Conservation (phyloP, 37 sponge, comb jelly and placozoan genomes). For the Hexactinellida sp. region DNA sequence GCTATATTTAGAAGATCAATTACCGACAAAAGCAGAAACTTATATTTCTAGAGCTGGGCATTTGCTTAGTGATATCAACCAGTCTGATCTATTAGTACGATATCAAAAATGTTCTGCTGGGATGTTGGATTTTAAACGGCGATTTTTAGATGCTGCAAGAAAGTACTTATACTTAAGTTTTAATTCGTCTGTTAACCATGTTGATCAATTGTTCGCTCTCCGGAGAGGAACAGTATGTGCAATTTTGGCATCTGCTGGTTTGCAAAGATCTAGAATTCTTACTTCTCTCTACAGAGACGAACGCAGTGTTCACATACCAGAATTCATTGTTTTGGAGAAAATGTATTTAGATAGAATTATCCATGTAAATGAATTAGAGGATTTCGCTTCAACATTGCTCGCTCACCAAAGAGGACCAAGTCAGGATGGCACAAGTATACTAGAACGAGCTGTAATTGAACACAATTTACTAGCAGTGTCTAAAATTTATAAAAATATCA, state of each 20-base stretch:
- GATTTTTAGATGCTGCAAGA: constrained; percentile 84
- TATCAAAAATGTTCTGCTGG: constrained; percentile 74
- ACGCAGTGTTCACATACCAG: constrained; percentile 63
- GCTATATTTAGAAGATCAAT: constrained; percentile 66
- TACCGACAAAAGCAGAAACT: constrained; percentile 74
- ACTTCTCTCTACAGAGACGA: constrained; percentile 86
- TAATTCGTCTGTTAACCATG: constrained; percentile 53
- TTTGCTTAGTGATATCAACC: constrained; percentile 43
- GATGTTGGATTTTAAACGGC: constrained; percentile 75
- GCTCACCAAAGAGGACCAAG: constrained; percentile 78
- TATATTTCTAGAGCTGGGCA: constrained; percentile 81
- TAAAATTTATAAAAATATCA: constrained; percentile 87
- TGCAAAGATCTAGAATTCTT: constrained; percentile 68
- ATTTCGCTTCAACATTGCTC: constrained; percentile 58
- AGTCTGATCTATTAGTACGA: constrained; percentile 21
- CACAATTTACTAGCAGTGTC: constrained; percentile 93
- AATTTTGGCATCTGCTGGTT: constrained; percentile 52
- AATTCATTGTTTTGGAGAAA: constrained; percentile 65
- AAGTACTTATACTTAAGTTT: constrained; percentile 81
- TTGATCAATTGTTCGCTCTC: constrained; percentile 52
- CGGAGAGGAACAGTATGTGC: constrained; percentile 31
- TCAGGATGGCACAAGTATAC: constrained; percentile 64
- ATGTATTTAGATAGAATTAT: constrained; percentile 83
- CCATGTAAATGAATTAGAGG: constrained; percentile 47
- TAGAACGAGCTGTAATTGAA: constrained; percentile 87